Base-by-base conservation (phyloP, 2,888 invertebrate genomes). In the Diarsia brunnea region DNA sequence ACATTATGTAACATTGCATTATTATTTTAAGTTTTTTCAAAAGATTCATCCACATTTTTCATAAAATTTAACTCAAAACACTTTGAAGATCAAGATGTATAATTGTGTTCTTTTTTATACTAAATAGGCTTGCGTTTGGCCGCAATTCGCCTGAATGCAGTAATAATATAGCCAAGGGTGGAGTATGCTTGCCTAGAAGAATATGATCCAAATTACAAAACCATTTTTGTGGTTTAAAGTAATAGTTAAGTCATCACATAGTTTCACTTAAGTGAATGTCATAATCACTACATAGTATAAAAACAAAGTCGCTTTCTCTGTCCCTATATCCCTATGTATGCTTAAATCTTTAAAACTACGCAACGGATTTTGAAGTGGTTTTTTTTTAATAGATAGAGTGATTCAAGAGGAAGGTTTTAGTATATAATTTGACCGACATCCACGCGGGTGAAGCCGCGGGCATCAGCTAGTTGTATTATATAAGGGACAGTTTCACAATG, bases 401-500 rank as follows among this genome's bases (percentile, higher is more conserved):
- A n/a, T n/a, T n/a, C n/a, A n/a, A n/a, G n/a, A n/a, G n/a, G n/a
- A n/a, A n/a, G n/a, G n/a, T n/a, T n/a, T n/a, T n/a, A n/a, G n/a
- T n/a, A n/a, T n/a, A n/a, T n/a, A n/a, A n/a, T n/a, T n/a, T n/a
- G n/a, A n/a, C n/a, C n/a, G n/a, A n/a, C n/a, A n/a, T n/a, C n/a
- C n/a, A n/a, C n/a, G n/a, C n/a, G n/a, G n/a, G n/a, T n/a, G n/a
- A n/a, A n/a, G n/a, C n/a, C n/a, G n/a, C n/a, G n/a, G n/a, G n/a
- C n/a, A n/a, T n/a, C n/a, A n/a, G n/a, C n/a, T n/a, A 27, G 49
- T 75, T 47, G n/a, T 60, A 45, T 16, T 53, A 53, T 49, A 49
- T 24, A 49, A 51, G 47, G 27, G 19, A 21, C 16, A 43, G 49
- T 49, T 58, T 49, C 4, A 58, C 7, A 11, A 72, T 45, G 0